Conservation (phyloP, 2,113 vertebrate genomes). For the Bothrops jararaca region DNA sequence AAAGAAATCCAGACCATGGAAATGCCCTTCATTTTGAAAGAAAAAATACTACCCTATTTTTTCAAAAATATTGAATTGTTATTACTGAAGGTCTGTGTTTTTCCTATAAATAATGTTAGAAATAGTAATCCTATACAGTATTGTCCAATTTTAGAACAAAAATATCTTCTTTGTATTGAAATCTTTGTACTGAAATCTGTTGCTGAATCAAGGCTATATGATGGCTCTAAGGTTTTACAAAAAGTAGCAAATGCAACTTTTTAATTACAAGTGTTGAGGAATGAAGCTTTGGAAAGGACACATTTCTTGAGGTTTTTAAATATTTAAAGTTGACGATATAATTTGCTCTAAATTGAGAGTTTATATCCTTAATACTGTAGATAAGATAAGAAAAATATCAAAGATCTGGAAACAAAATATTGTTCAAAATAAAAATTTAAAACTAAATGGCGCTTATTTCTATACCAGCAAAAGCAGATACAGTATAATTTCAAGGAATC, state of each 20-base stretch:
- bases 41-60: neutral
- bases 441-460: neutral
- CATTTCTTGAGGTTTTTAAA: neutral
- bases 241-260: neutral
- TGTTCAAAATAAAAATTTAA: neutral
- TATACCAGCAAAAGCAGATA: neutral
- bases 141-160: neutral
- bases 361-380: neutral
- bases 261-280: neutral
- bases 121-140: neutral
- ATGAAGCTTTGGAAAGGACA: neutral
- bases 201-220: neutral
- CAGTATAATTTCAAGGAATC: neutral
- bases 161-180: neutral
- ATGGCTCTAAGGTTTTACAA: neutral
- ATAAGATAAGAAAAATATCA: neutral
- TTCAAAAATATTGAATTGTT: neutral
- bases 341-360: neutral
- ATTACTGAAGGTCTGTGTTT: neutral
- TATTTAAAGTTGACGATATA: neutral
- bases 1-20: neutral
- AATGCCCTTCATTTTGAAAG: neutral
- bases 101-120: neutral
- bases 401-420: neutral
- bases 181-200: neutral